Evolutionary conservation across 2,888 invertebrate species (phyloP).

Genomic region (Thymelicus lineola): DNA sequence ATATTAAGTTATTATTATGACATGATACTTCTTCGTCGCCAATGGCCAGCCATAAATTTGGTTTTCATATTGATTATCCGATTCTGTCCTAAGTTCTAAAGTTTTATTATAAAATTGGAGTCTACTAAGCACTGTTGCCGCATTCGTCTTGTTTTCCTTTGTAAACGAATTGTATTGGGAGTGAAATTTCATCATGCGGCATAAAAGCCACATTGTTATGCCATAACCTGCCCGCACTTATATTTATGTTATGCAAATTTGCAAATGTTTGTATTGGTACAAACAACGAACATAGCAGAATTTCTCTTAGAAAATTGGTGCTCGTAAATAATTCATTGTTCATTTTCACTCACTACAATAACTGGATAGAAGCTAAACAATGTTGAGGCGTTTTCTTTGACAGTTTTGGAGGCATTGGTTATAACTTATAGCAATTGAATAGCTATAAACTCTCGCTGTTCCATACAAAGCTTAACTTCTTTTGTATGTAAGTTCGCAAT

Average conservation of each 20-base stretch:
- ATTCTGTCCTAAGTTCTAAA: too few relatives aligned
- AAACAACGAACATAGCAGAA: conserved; percentile 33
- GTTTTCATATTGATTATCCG: too few relatives aligned
- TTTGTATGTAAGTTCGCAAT: too few relatives aligned
- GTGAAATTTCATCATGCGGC: background rate
- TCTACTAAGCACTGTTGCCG: too few relatives aligned
- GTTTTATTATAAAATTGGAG: too few relatives aligned
- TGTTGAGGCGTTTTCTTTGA: conserved; percentile 4
- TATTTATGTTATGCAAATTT: conserved; percentile 13
- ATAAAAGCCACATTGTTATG: background rate
- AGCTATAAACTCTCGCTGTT: too few relatives aligned
- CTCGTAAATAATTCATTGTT: conserved; percentile 72
- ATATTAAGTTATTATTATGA: too few relatives aligned
- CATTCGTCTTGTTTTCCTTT: background rate
- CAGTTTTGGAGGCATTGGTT: background rate
- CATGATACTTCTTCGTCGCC: too few relatives aligned
- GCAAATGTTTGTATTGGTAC: conserved; percentile 12
- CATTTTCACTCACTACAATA: conserved; percentile 48
- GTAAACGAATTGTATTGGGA: background rate
- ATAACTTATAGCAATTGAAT: too few relatives aligned
- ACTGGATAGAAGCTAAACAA: background rate
- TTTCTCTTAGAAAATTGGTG: conserved; percentile 53
- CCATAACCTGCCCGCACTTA: background rate
- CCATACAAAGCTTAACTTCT: too few relatives aligned
- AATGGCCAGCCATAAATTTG: too few relatives aligned